Base-by-base conservation (phyloP, 2,888 invertebrate genomes). In the Zygaena filipendulae region DNA sequence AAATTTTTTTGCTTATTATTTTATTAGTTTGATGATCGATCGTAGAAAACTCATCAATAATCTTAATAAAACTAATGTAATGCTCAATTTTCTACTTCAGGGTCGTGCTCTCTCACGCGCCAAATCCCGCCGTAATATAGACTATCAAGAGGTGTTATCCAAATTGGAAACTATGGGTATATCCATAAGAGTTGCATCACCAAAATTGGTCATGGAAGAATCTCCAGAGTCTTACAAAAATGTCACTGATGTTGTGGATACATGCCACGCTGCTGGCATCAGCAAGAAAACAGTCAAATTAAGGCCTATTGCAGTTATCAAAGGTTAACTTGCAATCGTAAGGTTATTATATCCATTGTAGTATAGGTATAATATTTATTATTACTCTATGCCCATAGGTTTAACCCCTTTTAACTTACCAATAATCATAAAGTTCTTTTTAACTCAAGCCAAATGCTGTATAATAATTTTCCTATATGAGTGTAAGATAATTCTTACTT, bases 161-260 rank as follows among this genome's bases (percentile, higher is more conserved):
- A 92, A 91, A 58, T 69, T 99, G 36, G 87, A 94, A 40, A 79
- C 84, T 27, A 84, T 87, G 75, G 96, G 96, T 13, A 97, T 97
- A 47, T 91, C 95, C 2, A 98, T 99, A 41, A 84, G 99, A 55
- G 96, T 99, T 1, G 99, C 99, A 5, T 98, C 98, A 7, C 99
- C 99, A 1, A 99, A 99, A 71, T 77, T 99, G 34, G 97, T 99
- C 1, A 99, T 99, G 98, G 99, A 99, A 77, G 99, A 99, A 81
- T 95, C 99, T 3, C 99, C 99, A 0, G 97, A 98, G 57, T 98
- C 98, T 0, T 99, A 99, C 69, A 99, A 99, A 75, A 95, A 99
- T 80, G 99, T 99, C 0, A 98, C 97, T 0, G 99, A 99, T 80
- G 99, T 99, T 5, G 99, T 99, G 0, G 87, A 99, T 62, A 99